Evolutionary conservation across 1,140 invertebrate genomes (phyloP), one percentile per base, ranked within the genome.

Genomic region (Hirudo medicinalis): DNA sequence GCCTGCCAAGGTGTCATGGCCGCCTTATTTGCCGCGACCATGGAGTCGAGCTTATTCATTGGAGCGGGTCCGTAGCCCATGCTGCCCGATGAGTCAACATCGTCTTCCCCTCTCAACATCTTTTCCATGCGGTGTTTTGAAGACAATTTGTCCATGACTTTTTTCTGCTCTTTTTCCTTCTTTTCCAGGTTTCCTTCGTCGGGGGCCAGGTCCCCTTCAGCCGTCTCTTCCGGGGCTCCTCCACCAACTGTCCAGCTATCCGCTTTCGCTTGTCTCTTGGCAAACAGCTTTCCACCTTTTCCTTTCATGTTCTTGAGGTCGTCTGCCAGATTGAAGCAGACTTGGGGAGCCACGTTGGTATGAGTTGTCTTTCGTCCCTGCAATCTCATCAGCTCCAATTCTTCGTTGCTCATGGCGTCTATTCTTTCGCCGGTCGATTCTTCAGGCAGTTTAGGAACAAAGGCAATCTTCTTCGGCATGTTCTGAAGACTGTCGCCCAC

Each of bases 241-340:
- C 90, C 89, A 76, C 91, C 90, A 22, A 92, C 88, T 22, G 92
- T 86, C 89, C 89, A 93, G 80, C 91, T 90, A 78, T 91, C 89
- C 9, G 89, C 89, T 76, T 88, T 86, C 84, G 89, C 90, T 78
- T 89, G 88, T 66, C 91, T 86, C 79, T 91, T 91, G 25, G 90
- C 90, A 83, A 92, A 92, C 76, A 92, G 85, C 82, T 90, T 88
- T 20, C 90, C 90, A 72, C 90, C 90, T 36, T 74, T 75, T 9
- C 79, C 79, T 71, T 77, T 79, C 54, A 72, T 72, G 22, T 73
- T 75, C 72, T 53, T 75, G 54, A 91, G 82, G 78, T 89, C 89
- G 73, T 86, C 87, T 22, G 90, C 89, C 70, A 91, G 86, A 74
- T 87, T 86, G 71, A 87, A 86, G 78, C 88, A 89, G 54, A 88